Base-by-base conservation (phyloP, 1,140 invertebrate species). In the Anadara kagoshimensis region DNA sequence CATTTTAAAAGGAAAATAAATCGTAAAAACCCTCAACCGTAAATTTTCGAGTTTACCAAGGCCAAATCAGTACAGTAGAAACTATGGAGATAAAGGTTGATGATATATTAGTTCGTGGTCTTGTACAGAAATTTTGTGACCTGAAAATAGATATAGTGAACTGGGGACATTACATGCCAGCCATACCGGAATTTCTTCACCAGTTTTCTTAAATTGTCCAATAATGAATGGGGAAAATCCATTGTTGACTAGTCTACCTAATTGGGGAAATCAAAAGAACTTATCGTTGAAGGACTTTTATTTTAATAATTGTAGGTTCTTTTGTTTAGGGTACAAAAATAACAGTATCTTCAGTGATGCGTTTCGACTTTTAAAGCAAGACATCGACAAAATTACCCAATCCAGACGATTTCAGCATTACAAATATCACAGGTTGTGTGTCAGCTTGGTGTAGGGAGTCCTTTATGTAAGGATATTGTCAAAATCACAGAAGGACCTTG, bases 231-330 rank as follows among this genome's bases (percentile, higher is more conserved):
- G 7, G 7, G n/a, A n/a, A n/a, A 36, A 36, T 3, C 7, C 29
- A 36, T 7, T 36, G 29, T n/a, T 36, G 29, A 36, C 2, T 36
- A 18, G 8, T 1, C n/a, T 61, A 44, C 18, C 58, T n/a, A 43
- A 16, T 11, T 20, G 0, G 58, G 41, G 11, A 45, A 45, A 44
- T 43, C 43, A 20, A 58, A 41, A n/a, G 26, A 36, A 41, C n/a
- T 61, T 10, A 44, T 61, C 10, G 45, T 61, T 61, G 41, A 61
- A 45, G 58, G 58, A 10, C 24, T 61, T 24, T 43, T 61, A 20
- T 61, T 36, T 12, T n/a, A n/a, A 61, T 61, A 10, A 11, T 43
- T 20, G n/a, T 61, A 1, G 58, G 58, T 44, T 44, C 58, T 20
- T 14, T 26, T 45, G 11, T 61, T 45, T 18, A 44, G 10, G 36